Percentiles rank a stretch among this genome's conserved stretches.
Conservation (phyloP, 2,113 vertebrate species). For the Halichoerus grypus region DNA sequence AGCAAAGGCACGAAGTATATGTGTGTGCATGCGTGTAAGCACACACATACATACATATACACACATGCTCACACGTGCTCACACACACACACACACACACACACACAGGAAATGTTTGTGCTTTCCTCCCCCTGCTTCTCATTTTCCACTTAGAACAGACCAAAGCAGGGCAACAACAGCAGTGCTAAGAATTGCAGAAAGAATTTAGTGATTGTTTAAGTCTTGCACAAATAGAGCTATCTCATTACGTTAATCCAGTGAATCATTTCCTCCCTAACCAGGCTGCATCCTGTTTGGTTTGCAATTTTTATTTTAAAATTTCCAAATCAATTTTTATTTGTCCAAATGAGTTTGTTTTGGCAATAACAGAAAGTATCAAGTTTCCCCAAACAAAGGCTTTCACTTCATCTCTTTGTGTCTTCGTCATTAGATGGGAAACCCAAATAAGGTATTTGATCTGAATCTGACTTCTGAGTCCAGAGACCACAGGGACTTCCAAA, state of each 20-base stretch:
- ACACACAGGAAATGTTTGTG: not conserved
- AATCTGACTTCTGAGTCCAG: constrained; percentile 20
- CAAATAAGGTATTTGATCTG: constrained; percentile 56
- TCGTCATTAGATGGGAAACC: constrained; percentile 61
- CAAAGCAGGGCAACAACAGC: constrained; percentile 23
- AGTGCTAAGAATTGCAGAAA: constrained; percentile 54
- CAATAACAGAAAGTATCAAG: constrained; percentile 67
- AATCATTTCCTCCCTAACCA: constrained; percentile 80
- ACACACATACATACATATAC: not conserved
- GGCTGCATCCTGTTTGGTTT: constrained; percentile 81
- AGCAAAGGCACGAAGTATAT: constrained; percentile 60
- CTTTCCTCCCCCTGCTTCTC: not conserved
- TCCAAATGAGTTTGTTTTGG: constrained; percentile 76
- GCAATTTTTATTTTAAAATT: constrained; percentile 78
- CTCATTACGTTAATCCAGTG: constrained; percentile 76
- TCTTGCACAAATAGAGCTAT: constrained; percentile 76
- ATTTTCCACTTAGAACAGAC: constrained; percentile 53
- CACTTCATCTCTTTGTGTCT: constrained; percentile 27
- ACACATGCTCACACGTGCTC: not conserved
- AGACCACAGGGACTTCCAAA: not conserved
- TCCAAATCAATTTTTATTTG: constrained; percentile 79
- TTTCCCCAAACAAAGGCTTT: constrained; percentile 73
- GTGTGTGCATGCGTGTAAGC: not conserved
- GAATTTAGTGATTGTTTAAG: constrained; percentile 69
- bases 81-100: not conserved